Base-by-base conservation (phyloP, 2,888 invertebrate species). In the Agrochola litura region DNA sequence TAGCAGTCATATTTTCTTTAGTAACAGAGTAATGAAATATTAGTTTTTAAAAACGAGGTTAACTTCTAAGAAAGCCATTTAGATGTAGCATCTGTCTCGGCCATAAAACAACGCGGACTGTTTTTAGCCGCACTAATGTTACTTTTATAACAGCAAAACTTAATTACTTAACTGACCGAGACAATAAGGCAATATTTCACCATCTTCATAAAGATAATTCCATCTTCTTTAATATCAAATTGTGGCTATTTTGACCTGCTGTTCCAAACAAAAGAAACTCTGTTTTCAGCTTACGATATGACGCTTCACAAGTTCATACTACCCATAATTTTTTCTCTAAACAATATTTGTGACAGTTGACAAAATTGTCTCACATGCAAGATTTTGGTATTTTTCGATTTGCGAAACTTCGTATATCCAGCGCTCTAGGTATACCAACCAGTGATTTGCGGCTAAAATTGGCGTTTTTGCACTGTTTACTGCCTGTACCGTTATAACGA, bases 401-500 rank as follows among this genome's bases (percentile, higher is more conserved):
- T n/a, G 16, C 22, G 61, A 54, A 68, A 58, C 16, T 63, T 2
- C 22, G 16, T 41, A 6, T 64, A 37, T 41, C 25, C 10, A 66
- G n/a, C 43, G 19, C 41, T 61, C 16, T 9, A 16, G 12, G n/a
- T 37, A 61, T n/a, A 58, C 30, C 16, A 64, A 52, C n/a, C 41
- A n/a, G 66, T 49, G 58, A 56, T 69, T 76, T 76, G 37, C 10
- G 52, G 49, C 14, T 16, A 22, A 73, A 86, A 75, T 68, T 60
- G 60, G 14, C 16, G 69, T 78, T 67, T 73, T 79, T 85, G 76
- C 49, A 19, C 49, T 65, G 22, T 79, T 79, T 79, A 79, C 61
- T 72, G 83, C 56, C 37, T 37, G 49, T 79, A 74, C 84, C 65
- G 84, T 86, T 84, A 86, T 86, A 76, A 86, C 76, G 68, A 84